Evolutionary conservation across 2,797 vertebrate species (phyloP).

Genomic region (Anabacerthia variegaticeps): DNA sequence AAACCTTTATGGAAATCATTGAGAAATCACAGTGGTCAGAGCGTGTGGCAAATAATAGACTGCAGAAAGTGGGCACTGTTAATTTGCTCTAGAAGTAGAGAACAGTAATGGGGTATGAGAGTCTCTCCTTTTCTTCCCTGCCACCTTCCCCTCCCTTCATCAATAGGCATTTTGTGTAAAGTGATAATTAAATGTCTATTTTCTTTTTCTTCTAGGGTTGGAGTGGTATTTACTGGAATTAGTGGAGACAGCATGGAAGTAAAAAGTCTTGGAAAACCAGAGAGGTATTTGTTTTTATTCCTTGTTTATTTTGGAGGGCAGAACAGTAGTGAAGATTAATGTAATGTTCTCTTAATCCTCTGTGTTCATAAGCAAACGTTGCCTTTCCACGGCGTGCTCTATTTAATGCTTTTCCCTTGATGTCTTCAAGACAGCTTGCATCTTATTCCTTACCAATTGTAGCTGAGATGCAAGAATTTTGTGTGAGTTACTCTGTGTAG

Average conservation of each 20-base stretch:
- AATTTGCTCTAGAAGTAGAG: not conserved
- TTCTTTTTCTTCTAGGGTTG: conserved; percentile 79
- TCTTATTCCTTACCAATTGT: not conserved
- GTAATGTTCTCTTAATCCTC: not conserved
- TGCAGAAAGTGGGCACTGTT: not conserved
- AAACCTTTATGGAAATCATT: not conserved
- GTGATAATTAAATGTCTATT: not conserved
- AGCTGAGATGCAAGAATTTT: conserved; percentile 2
- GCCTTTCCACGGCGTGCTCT: not conserved
- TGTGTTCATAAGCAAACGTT: not conserved
- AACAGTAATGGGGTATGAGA: not conserved
- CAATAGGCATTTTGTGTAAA: not conserved
- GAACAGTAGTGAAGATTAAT: not conserved
- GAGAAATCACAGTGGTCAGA: not conserved
- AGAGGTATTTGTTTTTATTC: conserved; percentile 80
- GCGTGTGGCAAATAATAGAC: not conserved
- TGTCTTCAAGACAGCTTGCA: not conserved
- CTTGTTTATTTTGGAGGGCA: not conserved
- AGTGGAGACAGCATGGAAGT: conserved; percentile 89
- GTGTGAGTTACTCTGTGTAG: conserved; percentile 2
- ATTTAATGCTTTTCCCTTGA: not conserved
- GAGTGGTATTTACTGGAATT: conserved; percentile 87
- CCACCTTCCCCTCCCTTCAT: accelerated
- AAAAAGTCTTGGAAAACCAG: conserved; percentile 89
- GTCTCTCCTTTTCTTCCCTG: not conserved